Evolutionary conservation across 2,888 invertebrate species (phyloP), one percentile per base, ranked within the genome.

Genomic region (Scrobipalpa costella): DNA sequence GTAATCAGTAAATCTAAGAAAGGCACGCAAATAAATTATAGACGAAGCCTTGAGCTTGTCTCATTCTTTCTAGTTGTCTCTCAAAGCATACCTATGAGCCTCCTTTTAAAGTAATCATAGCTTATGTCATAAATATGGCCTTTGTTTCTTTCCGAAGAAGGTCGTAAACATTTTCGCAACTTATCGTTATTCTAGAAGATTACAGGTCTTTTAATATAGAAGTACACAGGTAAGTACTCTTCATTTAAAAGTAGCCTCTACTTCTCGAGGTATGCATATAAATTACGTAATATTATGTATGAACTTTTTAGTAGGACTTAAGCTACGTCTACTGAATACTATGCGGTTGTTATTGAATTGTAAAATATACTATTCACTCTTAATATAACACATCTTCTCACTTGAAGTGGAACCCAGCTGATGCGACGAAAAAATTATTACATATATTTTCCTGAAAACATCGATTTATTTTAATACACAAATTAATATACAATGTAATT

Each of bases 401-500:
- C 68, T 69, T 73, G 75, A 74, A 74, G 79, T 77, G 73, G 78
- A 78, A 76, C 70, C 77, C 76, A 79, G 69, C 71, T 66, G 75
- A 78, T 79, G 81, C 71, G 79, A 73, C 70, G 77, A 74, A 71
- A 74, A 74, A 71, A 63, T 62, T 73, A 73, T 87, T 87, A 89
- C 86, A 88, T 83, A 72, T 88, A 89, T 82, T 88, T 89, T 88
- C 87, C 88, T 89, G 88, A 61, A 60, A 66, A 66, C 69, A 58
- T 19, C 55, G 38, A 58, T 65, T 34, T 21, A 38, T 61, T 38
- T n/a, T 40, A 52, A 49, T 60, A 27, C 0, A 6, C 34, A 17
- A 57, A 5, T 57, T 15, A 7, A 19, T 9, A 19, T 19, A 44
- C 1, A 44, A 44, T 7, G 3, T n/a, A 15, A 36, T 5, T 44